Evolutionary conservation across 2,113 vertebrate genomes (phyloP), one percentile per base, ranked within the genome.

Genomic region (Mormyrus iriodes): DNA sequence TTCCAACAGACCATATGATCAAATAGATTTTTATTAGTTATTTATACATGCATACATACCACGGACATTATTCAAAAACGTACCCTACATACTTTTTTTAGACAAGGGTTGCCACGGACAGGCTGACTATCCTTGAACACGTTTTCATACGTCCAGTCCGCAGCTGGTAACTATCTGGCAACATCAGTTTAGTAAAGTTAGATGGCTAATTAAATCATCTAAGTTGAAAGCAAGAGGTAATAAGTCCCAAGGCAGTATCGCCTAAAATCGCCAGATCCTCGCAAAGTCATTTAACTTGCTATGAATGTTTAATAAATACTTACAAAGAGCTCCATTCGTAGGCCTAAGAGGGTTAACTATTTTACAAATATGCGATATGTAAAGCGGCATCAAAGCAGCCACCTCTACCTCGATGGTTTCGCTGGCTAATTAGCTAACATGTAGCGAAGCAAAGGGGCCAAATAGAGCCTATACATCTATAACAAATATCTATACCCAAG

Each of bases 361-460:
- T 35, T 52, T 31, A 48, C 31, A 27, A 52, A 53, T 31, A 85
- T 13, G 42, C 44, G 83, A n/a, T 10, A 27, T 9, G 9, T 9
- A 17, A 17, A 46, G 42, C 79, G 44, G n/a, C 27, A 86, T 86
- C 27, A 86, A 19, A 8, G 3, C 15, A 17, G 46, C 88, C 15
- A 46, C 92, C 89, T 94, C 93, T 31, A 95, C 95, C 91, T 94
- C 92, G 92, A 92, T 92, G 88, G 92, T 87, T 94, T 90, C 92
- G 92, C 92, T 93, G 93, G 94, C 93, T 92, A 91, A 92, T 91
- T 90, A 92, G 93, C 51, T 86, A 86, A 27, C 85, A 53, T 86
- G 31, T 52, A 31, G 24, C 85, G 49, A 86, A 55, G 53, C 27
- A 53, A 86, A 86, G 51, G 19, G 27, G n/a, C 31, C 31, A 76